Conservation (phyloP, 2,888 invertebrate species). For the Hartigia nigra region DNA sequence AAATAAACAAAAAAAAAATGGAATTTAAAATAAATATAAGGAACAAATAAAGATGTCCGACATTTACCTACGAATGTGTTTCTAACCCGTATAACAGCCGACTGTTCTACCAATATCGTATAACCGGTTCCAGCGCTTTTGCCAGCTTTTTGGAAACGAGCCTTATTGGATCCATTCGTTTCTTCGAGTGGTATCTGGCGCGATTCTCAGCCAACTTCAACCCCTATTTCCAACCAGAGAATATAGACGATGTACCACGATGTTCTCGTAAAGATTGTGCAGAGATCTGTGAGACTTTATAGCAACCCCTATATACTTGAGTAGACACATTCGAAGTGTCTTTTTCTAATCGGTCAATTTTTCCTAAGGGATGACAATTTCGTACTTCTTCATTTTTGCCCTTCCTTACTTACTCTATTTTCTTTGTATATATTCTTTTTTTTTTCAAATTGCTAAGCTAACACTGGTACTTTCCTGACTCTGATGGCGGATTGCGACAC, state of each 20-base stretch:
- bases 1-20: neutral
- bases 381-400: neutral
- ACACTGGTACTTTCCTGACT: neutral
- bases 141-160: neutral
- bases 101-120: neutral
- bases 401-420: neutral
- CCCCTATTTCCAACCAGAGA: neutral
- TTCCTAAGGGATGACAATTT: neutral
- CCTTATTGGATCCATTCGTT: neutral
- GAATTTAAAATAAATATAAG: neutral
- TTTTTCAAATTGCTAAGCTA: neutral
- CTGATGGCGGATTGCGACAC: neutral
- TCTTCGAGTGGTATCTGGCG: neutral
- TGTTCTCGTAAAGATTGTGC: neutral
- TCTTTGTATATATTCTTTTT: neutral
- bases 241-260: neutral
- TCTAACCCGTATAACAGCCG: neutral
- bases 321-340: neutral
- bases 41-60: neutral
- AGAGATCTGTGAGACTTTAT: neutral
- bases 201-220: neutral
- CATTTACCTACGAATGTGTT: neutral
- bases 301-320: neutral
- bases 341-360: neutral
- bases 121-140: neutral